Evolutionary conservation across 1,140 invertebrate genomes (phyloP).

Genomic region (Neomicropteryx cornuta): DNA sequence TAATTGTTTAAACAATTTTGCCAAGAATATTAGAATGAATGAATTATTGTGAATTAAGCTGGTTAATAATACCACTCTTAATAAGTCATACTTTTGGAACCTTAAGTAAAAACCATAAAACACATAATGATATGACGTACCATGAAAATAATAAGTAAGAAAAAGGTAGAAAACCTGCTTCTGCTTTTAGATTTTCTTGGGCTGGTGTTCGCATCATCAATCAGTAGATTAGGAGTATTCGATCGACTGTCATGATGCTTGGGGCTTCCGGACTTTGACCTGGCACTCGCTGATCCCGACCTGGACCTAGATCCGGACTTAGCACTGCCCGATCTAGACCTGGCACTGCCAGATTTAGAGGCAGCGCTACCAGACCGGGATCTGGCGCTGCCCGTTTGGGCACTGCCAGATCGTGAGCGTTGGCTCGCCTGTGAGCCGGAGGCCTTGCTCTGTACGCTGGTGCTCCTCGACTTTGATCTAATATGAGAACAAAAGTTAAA

Average conservation of each 20-base stretch:
- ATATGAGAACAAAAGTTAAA: too few species aligned
- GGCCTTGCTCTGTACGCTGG: conserved; percentile 13
- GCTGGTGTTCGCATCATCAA: conserved; percentile 34
- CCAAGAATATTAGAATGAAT: too few species aligned
- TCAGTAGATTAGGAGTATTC: conserved; percentile 45
- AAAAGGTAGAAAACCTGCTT: conserved; percentile 18
- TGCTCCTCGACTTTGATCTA: conserved; percentile 12
- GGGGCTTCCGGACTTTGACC: conserved; percentile 28
- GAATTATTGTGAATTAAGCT: too few species aligned
- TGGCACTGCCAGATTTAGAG: conserved; percentile 12
- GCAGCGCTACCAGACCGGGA: conserved; percentile 32
- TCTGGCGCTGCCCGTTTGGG: conserved; percentile 20
- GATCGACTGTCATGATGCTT: conserved; percentile 38
- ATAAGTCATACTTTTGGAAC: too few species aligned
- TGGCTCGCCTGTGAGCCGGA: too few species aligned
- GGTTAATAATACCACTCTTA: too few species aligned
- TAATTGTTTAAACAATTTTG: too few species aligned
- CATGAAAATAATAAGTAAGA: conserved; percentile 5
- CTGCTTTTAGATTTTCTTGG: conserved; percentile 34
- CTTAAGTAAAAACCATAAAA: too few species aligned
- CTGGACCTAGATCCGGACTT: conserved; percentile 27
- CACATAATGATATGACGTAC: conserved; percentile 8
- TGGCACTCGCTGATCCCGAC: conserved; percentile 37
- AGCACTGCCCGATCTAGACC: conserved; percentile 9
- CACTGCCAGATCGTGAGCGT: conserved; percentile 37